These are phyloP conservation scores for Clamator glandarius DNA, from an alignment of 2,797 vertebrate genomes.

Conservation along the genomic window DNA sequence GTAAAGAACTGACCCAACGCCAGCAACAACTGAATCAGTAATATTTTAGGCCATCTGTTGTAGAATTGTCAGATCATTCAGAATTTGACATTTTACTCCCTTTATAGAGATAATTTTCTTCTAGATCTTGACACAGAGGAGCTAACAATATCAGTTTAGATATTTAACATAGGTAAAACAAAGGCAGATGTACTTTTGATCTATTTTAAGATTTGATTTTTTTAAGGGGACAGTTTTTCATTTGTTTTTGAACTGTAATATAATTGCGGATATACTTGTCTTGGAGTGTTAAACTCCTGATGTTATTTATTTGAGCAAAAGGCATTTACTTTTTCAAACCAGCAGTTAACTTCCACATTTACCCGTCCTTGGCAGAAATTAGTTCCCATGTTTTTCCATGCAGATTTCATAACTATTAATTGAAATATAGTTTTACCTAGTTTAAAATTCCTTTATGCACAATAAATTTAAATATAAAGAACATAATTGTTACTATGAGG, in stretches of 20 bases:
- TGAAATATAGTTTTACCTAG: not conserved
- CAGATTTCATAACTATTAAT: not conserved
- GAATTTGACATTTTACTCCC: slow-evolving; percentile 42
- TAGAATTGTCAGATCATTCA: slow-evolving; percentile 34
- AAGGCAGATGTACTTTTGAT: not conserved
- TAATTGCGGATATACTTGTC: not conserved
- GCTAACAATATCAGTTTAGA: not conserved
- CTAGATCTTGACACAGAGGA: slow-evolving; percentile 1
- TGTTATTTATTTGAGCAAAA: slow-evolving; percentile 39
- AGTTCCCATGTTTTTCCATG: not conserved
- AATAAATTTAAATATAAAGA: not conserved
- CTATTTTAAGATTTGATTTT: slow-evolving; percentile 40
- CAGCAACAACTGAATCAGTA: slow-evolving; percentile 47
- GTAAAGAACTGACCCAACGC: slow-evolving; percentile 49
- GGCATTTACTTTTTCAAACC: not conserved
- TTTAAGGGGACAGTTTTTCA: not conserved
- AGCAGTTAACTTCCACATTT: not conserved
- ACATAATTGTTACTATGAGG: not conserved
- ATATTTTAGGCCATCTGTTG: slow-evolving; percentile 62
- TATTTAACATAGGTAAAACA: not conserved
- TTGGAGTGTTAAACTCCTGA: not conserved
- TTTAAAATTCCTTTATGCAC: not conserved
- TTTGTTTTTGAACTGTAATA: slow-evolving; percentile 12
- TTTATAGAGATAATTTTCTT: slow-evolving; percentile 15
- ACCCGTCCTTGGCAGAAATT: not conserved